Evolutionary conservation across 2,888 invertebrate genomes (phyloP), one percentile per base, ranked within the genome.

Genomic region (Amphipoea lucens): DNA sequence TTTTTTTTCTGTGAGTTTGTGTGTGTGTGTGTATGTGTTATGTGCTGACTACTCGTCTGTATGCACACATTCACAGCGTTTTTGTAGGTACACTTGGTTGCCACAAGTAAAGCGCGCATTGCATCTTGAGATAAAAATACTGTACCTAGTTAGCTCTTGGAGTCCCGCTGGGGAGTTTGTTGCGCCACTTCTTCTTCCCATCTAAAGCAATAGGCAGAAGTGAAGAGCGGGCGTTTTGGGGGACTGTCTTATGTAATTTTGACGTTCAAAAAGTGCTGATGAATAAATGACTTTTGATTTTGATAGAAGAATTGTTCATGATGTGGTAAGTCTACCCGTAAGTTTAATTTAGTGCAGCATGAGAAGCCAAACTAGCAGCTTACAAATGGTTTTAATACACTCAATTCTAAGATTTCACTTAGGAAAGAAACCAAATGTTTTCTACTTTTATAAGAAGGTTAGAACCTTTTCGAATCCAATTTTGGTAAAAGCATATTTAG

Each of bases 401-500:
- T 66, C 14, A 14, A 51, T 63, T 51, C 40, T 23, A 66, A 77
- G 62, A 68, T 74, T 65, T 73, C 23, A 45, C 14, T 67, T 63
- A 14, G 75, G 12, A 42, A 63, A 23, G 45, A 65, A 73, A 84
- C 74, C 65, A 74, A 84, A 65, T 23, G 65, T 63, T 51, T 57
- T 70, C 57, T 57, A 84, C 20, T 67, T 65, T 48, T 51, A 4
- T 40, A 54, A 23, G 6, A 67, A 71, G 40, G 71, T 74, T 63
- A 68, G 12, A 69, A 76, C 87, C 80, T 76, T 86, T 75, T 84
- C 54, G 60, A 71, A 85, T 79, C 80, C 76, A 85, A 85, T 87
- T 85, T 84, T 84, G 54, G 74, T 87, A 87, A 87, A 84, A 87
- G 84, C 85, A 68, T 87, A 78, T 84, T 78, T 51, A 65, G 87